These are phyloP conservation scores for Drosophila leonis DNA, from an alignment of 2,888 invertebrate species.

Conservation along the genomic window DNA sequence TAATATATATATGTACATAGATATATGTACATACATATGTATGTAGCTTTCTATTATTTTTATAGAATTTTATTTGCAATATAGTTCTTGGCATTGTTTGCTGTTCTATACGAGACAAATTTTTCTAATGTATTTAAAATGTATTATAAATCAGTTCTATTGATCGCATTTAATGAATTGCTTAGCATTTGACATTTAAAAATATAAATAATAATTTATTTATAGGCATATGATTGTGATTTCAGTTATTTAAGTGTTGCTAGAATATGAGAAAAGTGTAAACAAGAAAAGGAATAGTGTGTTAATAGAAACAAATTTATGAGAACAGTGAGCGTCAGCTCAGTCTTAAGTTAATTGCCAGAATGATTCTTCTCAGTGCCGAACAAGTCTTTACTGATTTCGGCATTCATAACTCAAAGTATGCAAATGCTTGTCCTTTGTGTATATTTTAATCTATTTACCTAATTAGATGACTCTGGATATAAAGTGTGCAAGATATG, in stretches of 20 bases:
- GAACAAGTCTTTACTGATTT: neutral
- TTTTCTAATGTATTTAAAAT: neutral
- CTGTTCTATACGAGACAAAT: neutral
- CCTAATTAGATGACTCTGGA: too few relatives aligned
- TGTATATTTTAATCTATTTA: too few relatives aligned
- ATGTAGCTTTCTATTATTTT: neutral
- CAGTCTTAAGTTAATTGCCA: too few relatives aligned
- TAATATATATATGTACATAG: too few relatives aligned
- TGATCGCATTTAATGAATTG: neutral
- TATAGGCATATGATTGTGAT: neutral
- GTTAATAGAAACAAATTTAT: too few relatives aligned
- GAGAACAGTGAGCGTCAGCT: too few relatives aligned
- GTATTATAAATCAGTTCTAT: conserved; percentile 4
- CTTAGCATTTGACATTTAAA: neutral
- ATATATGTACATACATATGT: neutral
- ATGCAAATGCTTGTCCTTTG: neutral
- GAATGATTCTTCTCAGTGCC: too few relatives aligned
- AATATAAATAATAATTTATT: neutral
- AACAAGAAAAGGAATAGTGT: neutral
- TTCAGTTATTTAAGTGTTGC: neutral
- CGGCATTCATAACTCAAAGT: too few relatives aligned
- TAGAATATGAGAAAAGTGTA: neutral
- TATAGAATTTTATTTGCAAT: too few relatives aligned
- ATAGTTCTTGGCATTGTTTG: conserved; percentile 4
- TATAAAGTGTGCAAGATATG: neutral